Base-by-base conservation (phyloP, 2,888 invertebrate genomes). In the Psylliodes chrysocephalus region DNA sequence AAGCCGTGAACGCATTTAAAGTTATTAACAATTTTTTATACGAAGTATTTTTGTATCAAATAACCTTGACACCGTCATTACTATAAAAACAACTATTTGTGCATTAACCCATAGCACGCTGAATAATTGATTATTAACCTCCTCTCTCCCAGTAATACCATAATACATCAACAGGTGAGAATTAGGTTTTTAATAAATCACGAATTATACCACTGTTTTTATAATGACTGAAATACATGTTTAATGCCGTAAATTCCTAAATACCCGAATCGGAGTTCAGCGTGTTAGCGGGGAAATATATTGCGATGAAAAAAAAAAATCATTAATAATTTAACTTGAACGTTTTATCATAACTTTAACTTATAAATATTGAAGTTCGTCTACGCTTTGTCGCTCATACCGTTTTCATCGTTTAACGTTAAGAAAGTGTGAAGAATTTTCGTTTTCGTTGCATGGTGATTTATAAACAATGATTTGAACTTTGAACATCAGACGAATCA, bases 321-420 rank as follows among this genome's bases (percentile, higher is more conserved):
- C 82, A 82, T 82, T 82, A 82, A 82, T 82, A 82, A 82, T 82
- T 82, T 82, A 82, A 51, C 72, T 75, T 12, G 71, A 60, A 80
- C 80, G 79, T 81, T 81, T 82, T 79, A 81, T 81, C 81, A 81
- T 81, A 81, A 82, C 81, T 80, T 79, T 77, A 76, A 74, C 78
- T 77, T 79, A 81, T 81, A 79, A 81, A 81, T 81, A 81, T 80
- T 81, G 75, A 74, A 81, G 77, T 77, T 79, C 66, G 64, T 60
- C 30, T 61, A n/a, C n/a, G 64, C 71, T 72, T 71, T 59, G 22
- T n/a, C 51, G 22, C 12, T 12, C 1, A 35, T 35, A n/a, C 10
- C 10, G 10, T n/a, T n/a, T 35, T 35, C 4, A 35, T 12, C 12
- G 35, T 35, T 10, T 12, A 35, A n/a, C 35, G 3, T 35, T n/a